phyloP scores from a whole-genome alignment of 2,888 invertebrate species.

The Argyresthia goedartella region DNA sequence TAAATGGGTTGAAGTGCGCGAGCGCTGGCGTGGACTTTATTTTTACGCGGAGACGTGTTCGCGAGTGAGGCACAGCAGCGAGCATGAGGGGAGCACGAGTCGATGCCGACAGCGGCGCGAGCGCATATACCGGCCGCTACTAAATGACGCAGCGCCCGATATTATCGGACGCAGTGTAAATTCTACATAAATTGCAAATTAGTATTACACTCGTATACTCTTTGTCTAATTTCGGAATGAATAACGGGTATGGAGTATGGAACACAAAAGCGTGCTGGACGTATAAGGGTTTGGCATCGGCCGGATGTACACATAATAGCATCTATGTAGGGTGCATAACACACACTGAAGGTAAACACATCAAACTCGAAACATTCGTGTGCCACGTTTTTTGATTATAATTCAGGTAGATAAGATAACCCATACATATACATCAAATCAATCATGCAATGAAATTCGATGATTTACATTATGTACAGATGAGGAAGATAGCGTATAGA shows the following conservation, averaged over 20 bases:
- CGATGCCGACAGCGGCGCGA: conserved; percentile 12
- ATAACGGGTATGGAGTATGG: conserved; percentile 45
- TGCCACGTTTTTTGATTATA: not conserved
- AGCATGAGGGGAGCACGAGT: not conserved
- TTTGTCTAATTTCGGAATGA: conserved; percentile 46
- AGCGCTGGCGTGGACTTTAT: conserved; percentile 64
- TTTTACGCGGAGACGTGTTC: conserved; percentile 66
- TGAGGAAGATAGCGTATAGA: too few relatives aligned
- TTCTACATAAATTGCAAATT: conserved; percentile 45
- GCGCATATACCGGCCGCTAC: conserved; percentile 22
- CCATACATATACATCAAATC: too few relatives aligned
- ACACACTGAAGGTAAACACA: not conserved
- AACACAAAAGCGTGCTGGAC: conserved; percentile 41
- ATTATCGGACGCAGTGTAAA: conserved; percentile 53
- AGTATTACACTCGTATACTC: conserved; percentile 51
- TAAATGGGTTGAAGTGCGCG: conserved; percentile 66
- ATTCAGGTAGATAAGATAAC: too few relatives aligned
- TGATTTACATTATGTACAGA: too few relatives aligned
- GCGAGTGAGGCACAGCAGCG: conserved; percentile 44
- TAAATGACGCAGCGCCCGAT: conserved; percentile 36
- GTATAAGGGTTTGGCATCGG: conserved; percentile 27
- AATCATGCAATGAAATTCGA: too few relatives aligned
- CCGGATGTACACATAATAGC: conserved; percentile 23
- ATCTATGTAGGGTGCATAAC: not conserved
- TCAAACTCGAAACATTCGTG: not conserved